phyloP scores from a whole-genome alignment of 1,140 invertebrate genomes.

The Pachypeltis micranthus region DNA sequence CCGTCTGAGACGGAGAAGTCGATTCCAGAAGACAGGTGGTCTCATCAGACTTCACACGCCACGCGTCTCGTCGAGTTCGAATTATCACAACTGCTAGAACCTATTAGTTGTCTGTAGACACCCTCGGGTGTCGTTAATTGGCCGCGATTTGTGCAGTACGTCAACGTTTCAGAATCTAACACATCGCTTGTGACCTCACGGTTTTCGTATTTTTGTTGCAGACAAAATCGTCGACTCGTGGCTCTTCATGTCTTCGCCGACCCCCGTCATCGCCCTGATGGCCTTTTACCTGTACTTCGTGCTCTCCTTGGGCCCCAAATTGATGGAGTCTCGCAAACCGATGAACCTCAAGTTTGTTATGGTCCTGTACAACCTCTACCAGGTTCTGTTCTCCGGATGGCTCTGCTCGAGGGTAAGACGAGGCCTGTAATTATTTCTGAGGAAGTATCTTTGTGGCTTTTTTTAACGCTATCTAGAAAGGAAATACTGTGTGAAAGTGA shows the following conservation, averaged over 20 bases:
- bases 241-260: constrained; percentile 57
- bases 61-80: no score
- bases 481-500: background rate
- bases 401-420: constrained; percentile 44
- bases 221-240: constrained; percentile 52
- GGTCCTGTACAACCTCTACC: constrained; percentile 54
- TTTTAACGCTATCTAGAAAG: background rate
- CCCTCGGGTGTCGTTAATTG: no score
- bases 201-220: constrained; percentile 34
- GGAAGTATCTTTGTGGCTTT: background rate
- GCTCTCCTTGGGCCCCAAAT: constrained; percentile 52
- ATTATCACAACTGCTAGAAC: no score
- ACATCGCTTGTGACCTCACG: no score
- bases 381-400: constrained; percentile 54
- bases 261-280: constrained; percentile 50
- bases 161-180: no score
- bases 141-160: no score
- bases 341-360: constrained; percentile 50
- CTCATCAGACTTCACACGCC: no score
- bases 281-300: constrained; percentile 51
- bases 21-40: no score
- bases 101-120: no score
- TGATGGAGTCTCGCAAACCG: constrained; percentile 54
- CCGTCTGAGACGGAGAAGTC: no score
- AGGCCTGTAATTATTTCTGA: background rate